Evolutionary conservation across 2,113 vertebrate species (phyloP), one percentile per base, ranked within the genome.

Genomic region (Podarcis muralis): DNA sequence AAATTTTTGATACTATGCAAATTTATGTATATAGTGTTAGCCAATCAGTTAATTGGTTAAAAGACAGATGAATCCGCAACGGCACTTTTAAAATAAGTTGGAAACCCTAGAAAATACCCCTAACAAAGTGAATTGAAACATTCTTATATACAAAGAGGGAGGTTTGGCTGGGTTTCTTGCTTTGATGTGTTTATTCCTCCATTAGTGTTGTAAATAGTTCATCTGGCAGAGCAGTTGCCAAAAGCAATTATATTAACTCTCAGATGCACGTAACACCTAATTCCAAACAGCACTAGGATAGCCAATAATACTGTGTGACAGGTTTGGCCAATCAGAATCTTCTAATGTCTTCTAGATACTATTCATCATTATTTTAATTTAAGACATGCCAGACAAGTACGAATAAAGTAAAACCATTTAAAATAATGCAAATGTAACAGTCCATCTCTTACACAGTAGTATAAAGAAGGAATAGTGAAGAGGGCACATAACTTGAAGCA

Each of bases 121-220:
- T 72, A 62, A 30, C 23, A n/a, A 87, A 87, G 25, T 7, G 32
- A 72, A 2, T n/a, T 12, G 12, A 65, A 78, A 43, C 59, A 13
- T 66, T 32, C 43, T 72, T 92, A 15, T 78, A 35, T 92, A 87
- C 0, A 0, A 37, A 92, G 88, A 79, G 35, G 6, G 8, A 37
- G 43, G 12, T 87, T 91, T 91, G 76, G 32, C 79, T 88, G 22
- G 32, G 0, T 20, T 13, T 88, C 86, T 43, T 93, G 77, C 22
- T 13, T 25, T 27, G 62, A 85, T 85, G 66, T 85, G 43, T 91
- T 91, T n/a, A 59, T 87, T 76, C 59, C 40, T 91, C 87, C 81
- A 13, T 40, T 89, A 79, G 76, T 91, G 84, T 85, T 83, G 62
- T 22, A 71, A 90, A 81, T 53, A 59, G 23, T n/a, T 88, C 90